phyloP scores from a whole-genome alignment of 1,140 invertebrate species.

The Aphidius ervi region DNA sequence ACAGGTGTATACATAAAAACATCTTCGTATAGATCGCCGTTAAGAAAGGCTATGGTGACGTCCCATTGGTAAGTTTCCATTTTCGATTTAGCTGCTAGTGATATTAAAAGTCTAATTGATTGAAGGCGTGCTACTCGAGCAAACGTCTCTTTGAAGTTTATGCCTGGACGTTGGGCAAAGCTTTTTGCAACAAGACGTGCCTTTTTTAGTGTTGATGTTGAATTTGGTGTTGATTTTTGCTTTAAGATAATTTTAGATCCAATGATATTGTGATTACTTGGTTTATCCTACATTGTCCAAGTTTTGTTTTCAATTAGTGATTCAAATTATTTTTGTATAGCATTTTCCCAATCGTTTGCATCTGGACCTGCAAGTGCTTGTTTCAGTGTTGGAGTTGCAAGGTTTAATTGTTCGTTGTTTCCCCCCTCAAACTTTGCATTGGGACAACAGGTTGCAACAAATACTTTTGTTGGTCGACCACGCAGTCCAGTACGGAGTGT shows the following conservation, averaged over 20 bases:
- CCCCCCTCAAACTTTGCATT: not conserved
- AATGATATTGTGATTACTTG: not conserved
- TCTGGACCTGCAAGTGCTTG: not conserved
- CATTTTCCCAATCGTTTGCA: not conserved
- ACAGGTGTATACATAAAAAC: slow-evolving; percentile 44
- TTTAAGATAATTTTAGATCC: not conserved
- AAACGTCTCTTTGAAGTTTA: not conserved
- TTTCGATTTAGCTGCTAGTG: not conserved
- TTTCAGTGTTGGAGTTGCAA: not conserved
- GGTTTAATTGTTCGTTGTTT: not conserved
- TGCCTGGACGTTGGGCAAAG: not conserved
- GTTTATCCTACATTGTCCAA: not conserved
- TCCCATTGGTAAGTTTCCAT: slow-evolving; percentile 30
- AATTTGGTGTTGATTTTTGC: not conserved
- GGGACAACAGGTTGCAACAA: not conserved
- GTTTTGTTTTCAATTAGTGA: not conserved
- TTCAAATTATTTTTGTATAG: not conserved
- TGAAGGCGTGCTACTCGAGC: not conserved
- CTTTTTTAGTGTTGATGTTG: not conserved
- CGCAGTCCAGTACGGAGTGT: not conserved
- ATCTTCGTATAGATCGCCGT: slow-evolving; percentile 36
- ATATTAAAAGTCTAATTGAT: not conserved
- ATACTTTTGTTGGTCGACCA: not conserved
- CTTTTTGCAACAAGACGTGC: not conserved
- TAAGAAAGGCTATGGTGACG: slow-evolving; percentile 36